A percentile compares a stretch with the other conserved stretches of the same genome.
Evolutionary conservation across 2,888 invertebrate species (phyloP).

Genomic region (Conus canariensis): DNA sequence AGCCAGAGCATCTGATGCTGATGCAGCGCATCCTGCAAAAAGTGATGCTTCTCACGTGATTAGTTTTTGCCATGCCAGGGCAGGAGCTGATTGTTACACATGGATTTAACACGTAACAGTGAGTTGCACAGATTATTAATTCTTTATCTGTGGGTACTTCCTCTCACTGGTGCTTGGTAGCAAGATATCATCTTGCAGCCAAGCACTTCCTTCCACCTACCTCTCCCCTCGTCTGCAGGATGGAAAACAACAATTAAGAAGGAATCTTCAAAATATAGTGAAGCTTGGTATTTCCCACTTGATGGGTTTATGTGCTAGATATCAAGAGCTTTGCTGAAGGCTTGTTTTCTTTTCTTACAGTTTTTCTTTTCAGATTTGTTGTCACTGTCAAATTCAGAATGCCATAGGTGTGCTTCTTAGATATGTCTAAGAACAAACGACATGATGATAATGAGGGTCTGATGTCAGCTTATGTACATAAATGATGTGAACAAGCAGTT

Average conservation of each 20-base stretch:
- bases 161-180: too few relatives aligned
- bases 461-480: too few relatives aligned
- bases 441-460: too few relatives aligned
- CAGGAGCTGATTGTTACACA: neutral
- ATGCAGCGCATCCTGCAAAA: neutral
- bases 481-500: too few relatives aligned
- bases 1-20: neutral
- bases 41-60: neutral
- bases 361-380: neutral
- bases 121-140: neutral
- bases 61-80: neutral
- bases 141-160: neutral
- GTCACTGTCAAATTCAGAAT: neutral
- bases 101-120: neutral
- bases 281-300: too few relatives aligned
- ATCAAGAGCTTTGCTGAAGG: neutral
- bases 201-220: too few relatives aligned
- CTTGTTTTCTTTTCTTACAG: neutral
- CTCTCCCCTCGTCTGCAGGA: too few relatives aligned
- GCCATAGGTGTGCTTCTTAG: neutral
- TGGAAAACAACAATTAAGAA: too few relatives aligned
- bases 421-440: too few relatives aligned
- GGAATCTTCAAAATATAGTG: too few relatives aligned
- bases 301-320: neutral
- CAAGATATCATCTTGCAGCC: too few relatives aligned